phyloP scores from a whole-genome alignment of 1,140 invertebrate species.

The Bicyclus anynana region DNA sequence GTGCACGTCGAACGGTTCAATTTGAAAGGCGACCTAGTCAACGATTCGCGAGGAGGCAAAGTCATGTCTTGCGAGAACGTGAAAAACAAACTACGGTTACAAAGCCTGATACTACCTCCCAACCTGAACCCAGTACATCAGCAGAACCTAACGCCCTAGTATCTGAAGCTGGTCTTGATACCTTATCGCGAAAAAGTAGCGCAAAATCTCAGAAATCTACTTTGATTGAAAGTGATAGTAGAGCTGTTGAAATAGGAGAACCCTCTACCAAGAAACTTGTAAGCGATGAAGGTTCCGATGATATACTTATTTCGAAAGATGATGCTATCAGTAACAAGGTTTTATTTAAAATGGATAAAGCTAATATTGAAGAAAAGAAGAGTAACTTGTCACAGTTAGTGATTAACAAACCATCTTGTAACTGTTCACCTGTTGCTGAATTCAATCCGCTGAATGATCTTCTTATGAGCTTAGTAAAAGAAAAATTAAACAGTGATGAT shows the following conservation, averaged over 20 bases:
- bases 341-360: conserved; percentile 62
- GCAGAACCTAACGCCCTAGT: conserved; percentile 38
- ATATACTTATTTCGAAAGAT: conserved; percentile 63
- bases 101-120: conserved; percentile 62
- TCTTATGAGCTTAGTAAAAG: conserved; percentile 72
- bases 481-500: conserved; percentile 78
- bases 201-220: conserved; percentile 72
- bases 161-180: conserved; percentile 58
- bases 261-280: conserved; percentile 54
- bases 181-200: conserved; percentile 71
- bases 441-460: conserved; percentile 73
- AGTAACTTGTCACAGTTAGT: conserved; percentile 65
- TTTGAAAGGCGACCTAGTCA: conserved; percentile 98
- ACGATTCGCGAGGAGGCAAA: conserved; percentile 93
- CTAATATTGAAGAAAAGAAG: conserved; percentile 57
- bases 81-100: conserved; percentile 78
- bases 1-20: conserved; percentile 92
- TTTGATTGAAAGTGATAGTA: conserved; percentile 68
- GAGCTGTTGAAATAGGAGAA: conserved; percentile 46
- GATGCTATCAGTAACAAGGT: conserved; percentile 73
- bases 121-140: conserved; percentile 54
- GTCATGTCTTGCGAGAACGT: conserved; percentile 87
- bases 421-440: conserved; percentile 68
- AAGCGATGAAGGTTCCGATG: conserved; percentile 53
- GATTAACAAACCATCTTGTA: conserved; percentile 62